phyloP scores from a whole-genome alignment of 2,797 vertebrate genomes.

The Falco concolor region DNA sequence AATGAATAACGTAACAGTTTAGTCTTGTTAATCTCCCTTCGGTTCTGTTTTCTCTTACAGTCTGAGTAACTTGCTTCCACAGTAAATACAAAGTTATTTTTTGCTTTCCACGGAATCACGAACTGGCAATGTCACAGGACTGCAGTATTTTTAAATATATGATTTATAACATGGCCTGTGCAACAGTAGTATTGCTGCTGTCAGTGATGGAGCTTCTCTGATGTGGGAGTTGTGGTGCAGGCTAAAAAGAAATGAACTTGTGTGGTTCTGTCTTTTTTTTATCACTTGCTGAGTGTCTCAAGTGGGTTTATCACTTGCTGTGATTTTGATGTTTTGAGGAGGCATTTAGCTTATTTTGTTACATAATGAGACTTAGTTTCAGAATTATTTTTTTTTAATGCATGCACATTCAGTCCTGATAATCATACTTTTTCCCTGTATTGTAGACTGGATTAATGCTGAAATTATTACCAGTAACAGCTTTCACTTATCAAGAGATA shows the following conservation, averaged over 20 bases:
- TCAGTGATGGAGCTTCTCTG: neutral
- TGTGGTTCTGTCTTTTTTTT: too few species aligned
- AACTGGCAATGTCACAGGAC: too few species aligned
- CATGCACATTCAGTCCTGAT: neutral
- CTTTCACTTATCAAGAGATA: neutral
- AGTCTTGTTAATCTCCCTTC: neutral
- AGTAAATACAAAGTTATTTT: neutral
- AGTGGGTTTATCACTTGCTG: too few species aligned
- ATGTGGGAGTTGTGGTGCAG: neutral
- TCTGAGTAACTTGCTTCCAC: neutral
- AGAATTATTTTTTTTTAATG: neutral
- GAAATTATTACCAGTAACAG: neutral
- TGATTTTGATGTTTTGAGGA: neutral
- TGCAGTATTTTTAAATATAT: neutral
- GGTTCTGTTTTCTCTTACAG: neutral
- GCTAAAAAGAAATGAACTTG: neutral
- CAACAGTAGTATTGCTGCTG: neutral
- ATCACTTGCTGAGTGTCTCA: too few species aligned
- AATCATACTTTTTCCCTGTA: neutral
- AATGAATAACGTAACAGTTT: neutral
- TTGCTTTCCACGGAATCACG: neutral
- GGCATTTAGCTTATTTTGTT: neutral
- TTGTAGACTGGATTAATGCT: neutral
- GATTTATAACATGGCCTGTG: neutral
- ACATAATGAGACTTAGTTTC: neutral